A percentile compares a stretch with the other conserved stretches of the same genome.
Conservation (phyloP, 2,797 vertebrate genomes). For the Chloroceryle inda region DNA sequence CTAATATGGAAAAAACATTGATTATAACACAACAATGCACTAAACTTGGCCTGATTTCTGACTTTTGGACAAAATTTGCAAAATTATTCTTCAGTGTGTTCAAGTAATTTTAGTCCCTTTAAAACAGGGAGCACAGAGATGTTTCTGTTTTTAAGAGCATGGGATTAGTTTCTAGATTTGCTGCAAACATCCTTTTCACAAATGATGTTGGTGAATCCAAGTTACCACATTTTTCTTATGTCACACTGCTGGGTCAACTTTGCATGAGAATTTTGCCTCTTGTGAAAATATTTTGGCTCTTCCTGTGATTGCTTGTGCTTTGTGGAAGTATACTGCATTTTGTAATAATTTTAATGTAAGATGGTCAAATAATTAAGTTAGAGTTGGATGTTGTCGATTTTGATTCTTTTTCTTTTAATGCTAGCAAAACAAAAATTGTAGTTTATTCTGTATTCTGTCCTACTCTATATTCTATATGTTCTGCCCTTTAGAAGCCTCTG, state of each 20-base stretch:
- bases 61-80: not conserved
- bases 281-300: not conserved
- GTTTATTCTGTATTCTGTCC: not conserved
- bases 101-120: not conserved
- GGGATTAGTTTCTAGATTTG: not conserved
- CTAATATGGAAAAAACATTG: not conserved
- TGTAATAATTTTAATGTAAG: not conserved
- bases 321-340: not conserved
- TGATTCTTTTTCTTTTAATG: not conserved
- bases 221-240: not conserved
- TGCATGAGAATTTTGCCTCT: not conserved
- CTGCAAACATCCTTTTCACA: not conserved
- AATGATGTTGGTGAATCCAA: not conserved
- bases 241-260: not conserved
- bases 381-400: not conserved
- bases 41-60: not conserved
- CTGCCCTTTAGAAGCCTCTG: not conserved
- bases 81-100: not conserved
- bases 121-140: not conserved
- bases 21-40: not conserved
- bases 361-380: not conserved
- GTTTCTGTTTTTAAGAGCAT: not conserved
- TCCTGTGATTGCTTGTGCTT: not conserved
- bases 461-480: not conserved
- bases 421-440: not conserved